phyloP scores from a whole-genome alignment of 2,113 vertebrate genomes.

The Chlamydotis undulata region DNA sequence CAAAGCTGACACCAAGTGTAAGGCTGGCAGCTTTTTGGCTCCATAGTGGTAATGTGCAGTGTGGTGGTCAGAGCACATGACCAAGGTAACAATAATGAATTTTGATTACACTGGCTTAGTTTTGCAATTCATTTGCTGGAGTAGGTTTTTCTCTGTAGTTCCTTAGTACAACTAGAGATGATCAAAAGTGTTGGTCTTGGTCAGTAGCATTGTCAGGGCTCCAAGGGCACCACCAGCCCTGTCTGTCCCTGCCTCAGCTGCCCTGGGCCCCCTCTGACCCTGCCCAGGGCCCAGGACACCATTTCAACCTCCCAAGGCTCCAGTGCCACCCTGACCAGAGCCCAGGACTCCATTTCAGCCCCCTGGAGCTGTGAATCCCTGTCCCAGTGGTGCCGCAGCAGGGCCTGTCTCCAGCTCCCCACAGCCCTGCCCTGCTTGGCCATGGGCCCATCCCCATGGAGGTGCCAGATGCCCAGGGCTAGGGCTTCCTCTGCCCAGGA shows the following conservation, averaged over 20 bases:
- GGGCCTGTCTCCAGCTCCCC: not conserved
- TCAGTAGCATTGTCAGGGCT: not conserved
- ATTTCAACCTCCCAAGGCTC: not conserved
- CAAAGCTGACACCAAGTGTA: not conserved
- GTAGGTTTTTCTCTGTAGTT: not conserved
- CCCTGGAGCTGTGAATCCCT: not conserved
- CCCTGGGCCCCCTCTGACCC: rapidly evolving
- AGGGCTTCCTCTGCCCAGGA: not conserved
- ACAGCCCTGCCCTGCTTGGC: not conserved
- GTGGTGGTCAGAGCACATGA: not conserved
- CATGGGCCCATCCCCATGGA: not conserved
- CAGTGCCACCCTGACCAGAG: not conserved
- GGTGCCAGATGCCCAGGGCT: not conserved
- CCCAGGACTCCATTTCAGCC: not conserved
- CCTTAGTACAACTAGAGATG: not conserved
- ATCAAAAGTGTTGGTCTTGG: not conserved
- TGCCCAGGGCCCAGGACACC: not conserved
- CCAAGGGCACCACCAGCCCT: not conserved
- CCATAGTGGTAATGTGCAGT: not conserved
- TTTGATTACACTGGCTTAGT: not conserved
- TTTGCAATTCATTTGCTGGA: not conserved
- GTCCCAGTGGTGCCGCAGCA: not conserved
- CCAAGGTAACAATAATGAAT: not conserved
- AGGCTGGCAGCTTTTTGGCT: not conserved
- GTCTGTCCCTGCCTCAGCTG: not conserved